Evolutionary conservation across 2,113 vertebrate species (phyloP), one percentile per base, ranked within the genome.

Genomic region (Zeus faber): DNA sequence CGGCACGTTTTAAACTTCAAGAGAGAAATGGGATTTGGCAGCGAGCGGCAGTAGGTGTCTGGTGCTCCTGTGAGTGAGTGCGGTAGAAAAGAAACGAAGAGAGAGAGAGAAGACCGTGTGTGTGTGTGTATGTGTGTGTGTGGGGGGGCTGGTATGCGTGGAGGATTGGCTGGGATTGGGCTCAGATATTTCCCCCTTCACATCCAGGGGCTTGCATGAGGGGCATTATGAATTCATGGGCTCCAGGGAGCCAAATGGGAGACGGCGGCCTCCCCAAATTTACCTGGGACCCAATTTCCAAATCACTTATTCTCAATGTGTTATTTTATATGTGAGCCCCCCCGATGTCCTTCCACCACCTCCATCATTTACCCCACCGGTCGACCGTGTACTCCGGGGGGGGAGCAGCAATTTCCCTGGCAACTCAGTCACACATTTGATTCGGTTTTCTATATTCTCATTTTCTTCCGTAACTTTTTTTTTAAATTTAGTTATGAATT

Each of bases 221-320:
- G 58, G 54, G 47, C 60, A 78, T 84, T 81, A 82, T 70, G 76
- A 76, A 86, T 88, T 84, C 73, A 85, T 77, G 41, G 61, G 67
- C 56, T 77, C 67, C 25, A 6, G 63, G 52, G 66, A 77, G 60
- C 67, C 58, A 79, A 82, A 85, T 80, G 66, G 80, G 73, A 37
- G n/a, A n/a, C 67, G 66, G 51, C 66, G 48, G 67, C 84, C 67
- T 74, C 67, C 59, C 57, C 52, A 65, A 80, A 81, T 84, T 74
- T 78, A 74, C 82, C 70, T 56, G 23, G 67, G 56, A 65, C 75
- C 65, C n/a, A n/a, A n/a, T n/a, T n/a, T n/a, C n/a, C 56, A 69
- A 81, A 73, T 80, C 76, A 77, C 70, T 84, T 81, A 76, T 77
- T 72, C 63, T 67, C 77, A 54, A 62, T 71, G 61, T 72, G 78